phyloP scores from a whole-genome alignment of 2,888 invertebrate species.

The Congeria kusceri region DNA sequence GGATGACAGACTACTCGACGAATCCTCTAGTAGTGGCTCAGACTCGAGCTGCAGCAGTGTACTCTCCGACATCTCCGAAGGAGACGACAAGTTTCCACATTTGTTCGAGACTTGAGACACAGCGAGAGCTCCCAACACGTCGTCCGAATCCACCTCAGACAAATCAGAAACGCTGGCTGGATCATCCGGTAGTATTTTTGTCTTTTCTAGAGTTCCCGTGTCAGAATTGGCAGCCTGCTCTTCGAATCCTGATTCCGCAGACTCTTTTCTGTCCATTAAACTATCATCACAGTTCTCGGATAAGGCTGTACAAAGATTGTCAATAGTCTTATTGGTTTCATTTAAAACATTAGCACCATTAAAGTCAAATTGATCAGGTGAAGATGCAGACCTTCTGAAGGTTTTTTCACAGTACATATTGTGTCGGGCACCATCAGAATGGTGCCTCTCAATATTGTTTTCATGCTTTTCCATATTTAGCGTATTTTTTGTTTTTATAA shows the following conservation, averaged over 20 bases:
- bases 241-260: conserved; percentile 72
- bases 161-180: conserved; percentile 63
- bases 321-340: conserved; percentile 31
- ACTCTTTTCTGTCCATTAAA: conserved; percentile 58
- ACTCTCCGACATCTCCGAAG: conserved; percentile 69
- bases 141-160: conserved; percentile 60
- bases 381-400: conserved; percentile 62
- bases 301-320: conserved; percentile 39
- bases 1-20: conserved; percentile 59
- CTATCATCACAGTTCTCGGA: conserved; percentile 35
- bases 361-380: conserved; percentile 57
- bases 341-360: conserved; percentile 49
- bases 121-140: conserved; percentile 61
- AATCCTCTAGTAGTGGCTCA: conserved; percentile 63
- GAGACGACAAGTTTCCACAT: conserved; percentile 63
- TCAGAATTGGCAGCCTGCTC: conserved; percentile 66
- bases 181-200: conserved; percentile 56
- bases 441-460: conserved; percentile 63
- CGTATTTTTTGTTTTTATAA: conserved; percentile 92
- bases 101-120: conserved; percentile 66
- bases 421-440: conserved; percentile 63
- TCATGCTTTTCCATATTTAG: conserved; percentile 81
- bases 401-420: conserved; percentile 36
- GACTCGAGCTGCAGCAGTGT: conserved; percentile 68
- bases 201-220: conserved; percentile 66